Percentiles rank a stretch among this genome's conserved stretches.
These are phyloP conservation scores for Leuciscus waleckii DNA, from an alignment of 2,797 vertebrate genomes.

Conservation along the genomic window DNA sequence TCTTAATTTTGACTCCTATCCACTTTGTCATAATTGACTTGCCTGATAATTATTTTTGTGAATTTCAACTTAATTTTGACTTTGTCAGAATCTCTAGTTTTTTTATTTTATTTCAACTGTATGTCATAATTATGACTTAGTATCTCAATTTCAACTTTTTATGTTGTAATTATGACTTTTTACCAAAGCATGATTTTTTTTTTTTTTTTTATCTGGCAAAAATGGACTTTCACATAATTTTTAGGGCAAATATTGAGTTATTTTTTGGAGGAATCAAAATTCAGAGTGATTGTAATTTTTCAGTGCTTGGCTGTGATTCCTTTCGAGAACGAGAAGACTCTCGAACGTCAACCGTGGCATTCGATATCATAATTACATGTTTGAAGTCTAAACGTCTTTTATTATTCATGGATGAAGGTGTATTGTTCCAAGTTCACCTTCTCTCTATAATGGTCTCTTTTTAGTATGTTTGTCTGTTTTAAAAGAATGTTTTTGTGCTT, in stretches of 20 bases:
- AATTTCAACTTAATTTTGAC: too few species aligned
- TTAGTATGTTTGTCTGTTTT: not conserved
- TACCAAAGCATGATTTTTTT: not conserved
- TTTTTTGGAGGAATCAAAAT: too few species aligned
- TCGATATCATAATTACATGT: slow-evolving; percentile 10
- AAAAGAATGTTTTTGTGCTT: not conserved
- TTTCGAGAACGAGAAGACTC: not conserved
- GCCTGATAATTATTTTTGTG: not conserved
- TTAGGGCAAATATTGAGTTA: not conserved
- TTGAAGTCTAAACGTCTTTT: not conserved
- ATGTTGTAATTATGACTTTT: not conserved
- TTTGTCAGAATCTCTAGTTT: not conserved
- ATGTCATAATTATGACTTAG: not conserved
- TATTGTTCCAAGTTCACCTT: not conserved
- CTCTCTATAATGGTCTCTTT: not conserved
- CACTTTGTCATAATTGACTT: not conserved
- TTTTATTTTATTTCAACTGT: not conserved
- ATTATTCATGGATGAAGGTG: slow-evolving; percentile 11
- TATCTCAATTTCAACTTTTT: not conserved
- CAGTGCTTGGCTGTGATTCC: not conserved
- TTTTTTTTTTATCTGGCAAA: not conserved
- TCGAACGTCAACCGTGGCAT: not conserved
- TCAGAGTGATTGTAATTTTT: not conserved
- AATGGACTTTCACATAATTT: not conserved
- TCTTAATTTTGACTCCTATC: too few species aligned